phyloP scores from a whole-genome alignment of 2,113 vertebrate species.

The Oxygymnocypris stewartii region DNA sequence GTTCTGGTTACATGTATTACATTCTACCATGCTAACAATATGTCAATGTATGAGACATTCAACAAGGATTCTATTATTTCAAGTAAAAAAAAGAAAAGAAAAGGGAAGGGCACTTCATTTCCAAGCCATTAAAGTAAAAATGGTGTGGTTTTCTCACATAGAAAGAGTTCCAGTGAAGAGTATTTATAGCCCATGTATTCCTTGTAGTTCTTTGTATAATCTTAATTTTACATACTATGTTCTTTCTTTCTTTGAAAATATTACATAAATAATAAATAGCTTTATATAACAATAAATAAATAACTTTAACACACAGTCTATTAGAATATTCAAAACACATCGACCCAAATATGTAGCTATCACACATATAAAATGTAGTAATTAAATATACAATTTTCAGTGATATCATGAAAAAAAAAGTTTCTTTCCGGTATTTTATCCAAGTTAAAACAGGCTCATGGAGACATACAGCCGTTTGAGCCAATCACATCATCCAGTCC shows the following conservation, averaged over 20 bases:
- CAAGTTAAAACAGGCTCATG: background rate
- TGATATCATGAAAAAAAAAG: background rate
- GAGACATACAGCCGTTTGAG: background rate
- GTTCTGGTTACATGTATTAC: background rate
- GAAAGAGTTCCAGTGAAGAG: background rate
- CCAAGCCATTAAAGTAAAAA: background rate
- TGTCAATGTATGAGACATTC: background rate
- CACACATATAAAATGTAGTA: background rate
- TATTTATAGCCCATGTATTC: background rate
- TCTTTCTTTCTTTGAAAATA: background rate
- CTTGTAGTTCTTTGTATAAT: background rate
- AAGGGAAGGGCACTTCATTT: background rate
- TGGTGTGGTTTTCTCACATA: background rate
- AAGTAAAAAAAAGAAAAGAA: background rate
- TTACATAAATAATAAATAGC: background rate
- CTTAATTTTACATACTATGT: background rate
- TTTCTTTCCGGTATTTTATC: background rate
- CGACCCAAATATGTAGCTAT: background rate
- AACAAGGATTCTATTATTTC: background rate
- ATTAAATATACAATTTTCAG: background rate
- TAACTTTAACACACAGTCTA: background rate
- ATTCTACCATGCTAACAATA: background rate
- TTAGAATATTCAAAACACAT: background rate
- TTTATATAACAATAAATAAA: no score
- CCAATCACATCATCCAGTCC: background rate